These are phyloP conservation scores for Dryococelus australis DNA, from an alignment of 2,888 invertebrate species.

Conservation along the genomic window DNA sequence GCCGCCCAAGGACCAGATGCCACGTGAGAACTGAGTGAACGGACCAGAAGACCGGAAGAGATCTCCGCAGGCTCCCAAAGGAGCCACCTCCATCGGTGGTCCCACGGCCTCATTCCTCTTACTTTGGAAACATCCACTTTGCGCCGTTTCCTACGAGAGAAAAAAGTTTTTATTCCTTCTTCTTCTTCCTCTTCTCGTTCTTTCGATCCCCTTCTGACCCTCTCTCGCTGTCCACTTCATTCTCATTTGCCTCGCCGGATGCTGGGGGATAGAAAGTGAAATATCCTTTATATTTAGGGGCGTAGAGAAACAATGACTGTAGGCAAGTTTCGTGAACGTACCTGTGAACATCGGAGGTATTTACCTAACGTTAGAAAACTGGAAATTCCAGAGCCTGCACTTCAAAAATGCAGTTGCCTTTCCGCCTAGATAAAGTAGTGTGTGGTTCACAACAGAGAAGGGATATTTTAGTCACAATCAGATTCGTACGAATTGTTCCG, in stretches of 20 bases:
- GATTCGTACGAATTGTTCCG: too few species aligned
- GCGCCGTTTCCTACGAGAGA: not conserved
- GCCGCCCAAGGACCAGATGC: not conserved
- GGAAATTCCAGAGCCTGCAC: too few species aligned
- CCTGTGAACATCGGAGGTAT: too few species aligned
- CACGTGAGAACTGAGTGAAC: not conserved
- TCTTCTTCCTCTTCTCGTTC: not conserved
- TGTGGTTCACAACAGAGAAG: too few species aligned
- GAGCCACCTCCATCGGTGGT: not conserved
- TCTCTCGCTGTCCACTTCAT: not conserved
- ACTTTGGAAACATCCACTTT: conserved; percentile 16
- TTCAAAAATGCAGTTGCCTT: too few species aligned
- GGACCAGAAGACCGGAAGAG: not conserved
- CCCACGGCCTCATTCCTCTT: conserved; percentile 4
- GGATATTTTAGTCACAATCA: too few species aligned
- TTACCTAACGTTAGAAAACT: too few species aligned
- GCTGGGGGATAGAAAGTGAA: not conserved
- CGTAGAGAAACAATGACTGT: not conserved
- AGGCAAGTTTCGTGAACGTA: not conserved
- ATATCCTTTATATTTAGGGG: not conserved
- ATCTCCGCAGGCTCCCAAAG: not conserved
- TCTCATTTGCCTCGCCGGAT: not conserved
- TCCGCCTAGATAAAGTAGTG: too few species aligned
- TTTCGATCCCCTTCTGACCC: not conserved
- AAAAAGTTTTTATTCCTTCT: not conserved